Evolutionary conservation across 2,113 vertebrate species (phyloP).

Genomic region (Xenotilapia flavipinnis): DNA sequence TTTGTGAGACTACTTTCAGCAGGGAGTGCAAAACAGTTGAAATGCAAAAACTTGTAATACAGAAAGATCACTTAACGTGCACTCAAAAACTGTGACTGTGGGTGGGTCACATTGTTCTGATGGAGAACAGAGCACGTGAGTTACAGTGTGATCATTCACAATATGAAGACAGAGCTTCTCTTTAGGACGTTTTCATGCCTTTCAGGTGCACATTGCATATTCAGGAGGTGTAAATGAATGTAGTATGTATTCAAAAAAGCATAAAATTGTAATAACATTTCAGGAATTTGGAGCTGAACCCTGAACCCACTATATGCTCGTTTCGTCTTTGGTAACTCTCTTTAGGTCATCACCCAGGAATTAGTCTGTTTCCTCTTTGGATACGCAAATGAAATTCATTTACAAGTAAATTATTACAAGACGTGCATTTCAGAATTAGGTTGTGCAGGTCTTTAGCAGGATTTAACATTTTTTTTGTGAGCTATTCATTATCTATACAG

Average conservation of each 20-base stretch:
- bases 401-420: not conserved
- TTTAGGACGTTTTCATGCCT: not conserved
- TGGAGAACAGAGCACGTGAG: not conserved
- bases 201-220: not conserved
- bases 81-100: not conserved
- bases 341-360: not conserved
- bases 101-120: not conserved
- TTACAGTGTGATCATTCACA: not conserved
- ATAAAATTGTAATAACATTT: not conserved
- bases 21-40: not conserved
- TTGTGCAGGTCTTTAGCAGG: not conserved
- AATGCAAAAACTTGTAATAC: not conserved
- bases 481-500: not conserved
- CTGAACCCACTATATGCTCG: not conserved
- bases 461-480: not conserved
- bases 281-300: not conserved
- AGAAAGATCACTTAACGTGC: not conserved
- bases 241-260: not conserved
- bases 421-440: not conserved
- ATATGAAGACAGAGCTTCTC: not conserved
- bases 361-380: not conserved
- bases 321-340: not conserved
- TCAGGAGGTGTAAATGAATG: not conserved
- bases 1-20: not conserved
- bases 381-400: not conserved